phyloP scores from a whole-genome alignment of 37 sponge, comb jelly and placozoan genomes.

The Eunapius fragilis region DNA sequence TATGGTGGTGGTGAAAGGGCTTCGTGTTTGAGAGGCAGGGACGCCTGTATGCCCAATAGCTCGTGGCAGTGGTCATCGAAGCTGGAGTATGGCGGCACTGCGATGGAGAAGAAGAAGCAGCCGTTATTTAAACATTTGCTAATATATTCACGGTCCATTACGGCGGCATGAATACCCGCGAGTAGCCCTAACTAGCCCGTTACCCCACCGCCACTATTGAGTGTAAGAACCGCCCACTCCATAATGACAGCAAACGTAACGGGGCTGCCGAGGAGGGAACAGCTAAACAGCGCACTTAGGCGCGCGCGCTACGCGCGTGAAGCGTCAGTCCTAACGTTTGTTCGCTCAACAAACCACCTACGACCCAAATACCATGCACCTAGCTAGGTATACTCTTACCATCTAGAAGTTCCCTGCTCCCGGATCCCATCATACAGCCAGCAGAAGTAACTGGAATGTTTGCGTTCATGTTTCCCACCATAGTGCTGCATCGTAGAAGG shows the following conservation, averaged over 20 bases:
- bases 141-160: neutral
- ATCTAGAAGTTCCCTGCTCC: slow-evolving; percentile 49
- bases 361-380: too few species aligned
- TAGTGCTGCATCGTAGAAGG: neutral
- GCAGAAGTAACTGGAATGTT: neutral
- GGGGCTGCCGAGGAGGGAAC: neutral
- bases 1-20: slow-evolving; percentile 63
- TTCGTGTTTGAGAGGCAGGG: slow-evolving; percentile 71
- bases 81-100: slow-evolving; percentile 58
- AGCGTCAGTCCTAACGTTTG: too few species aligned
- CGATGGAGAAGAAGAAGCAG: neutral
- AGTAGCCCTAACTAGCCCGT: neutral
- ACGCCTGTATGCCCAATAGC: slow-evolving; percentile 39
- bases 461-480: neutral
- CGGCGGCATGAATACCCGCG: neutral
- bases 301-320: too few species aligned
- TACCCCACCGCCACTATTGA: neutral
- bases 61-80: slow-evolving; percentile 58
- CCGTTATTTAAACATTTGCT: neutral
- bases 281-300: too few species aligned
- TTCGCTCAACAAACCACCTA: too few species aligned
- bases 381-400: too few species aligned
- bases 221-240: neutral
- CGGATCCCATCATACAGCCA: slow-evolving; percentile 16
- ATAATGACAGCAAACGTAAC: neutral